These are phyloP conservation scores for Sminthurides bifidus DNA, from an alignment of 1,140 invertebrate genomes.

Conservation along the genomic window DNA sequence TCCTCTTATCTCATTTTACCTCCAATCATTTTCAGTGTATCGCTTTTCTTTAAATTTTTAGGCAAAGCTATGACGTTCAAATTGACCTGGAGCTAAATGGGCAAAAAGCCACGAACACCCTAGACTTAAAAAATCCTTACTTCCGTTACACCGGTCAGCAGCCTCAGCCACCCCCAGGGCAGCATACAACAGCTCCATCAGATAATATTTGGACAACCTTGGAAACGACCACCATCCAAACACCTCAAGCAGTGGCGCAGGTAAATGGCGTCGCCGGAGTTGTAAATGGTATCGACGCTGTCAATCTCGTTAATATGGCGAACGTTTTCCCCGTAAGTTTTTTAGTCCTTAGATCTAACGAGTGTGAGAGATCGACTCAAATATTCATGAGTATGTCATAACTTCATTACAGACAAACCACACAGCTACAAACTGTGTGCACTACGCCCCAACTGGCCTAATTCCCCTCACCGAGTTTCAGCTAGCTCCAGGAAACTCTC, in stretches of 20 bases:
- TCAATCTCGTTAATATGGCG: not conserved
- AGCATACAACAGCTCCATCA: constrained; percentile 28
- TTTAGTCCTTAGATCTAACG: not conserved
- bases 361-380: not conserved
- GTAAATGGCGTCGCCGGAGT: constrained; percentile 10
- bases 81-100: constrained; percentile 87
- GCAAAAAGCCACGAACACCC: constrained; percentile 69
- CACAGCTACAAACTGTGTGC: too few relatives aligned
- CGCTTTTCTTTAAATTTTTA: constrained; percentile 34
- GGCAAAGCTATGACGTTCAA: constrained; percentile 98
- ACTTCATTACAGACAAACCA: too few relatives aligned
- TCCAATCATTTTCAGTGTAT: not conserved
- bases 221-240: constrained; percentile 17
- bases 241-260: constrained; percentile 8
- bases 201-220: constrained; percentile 28
- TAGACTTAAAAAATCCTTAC: constrained; percentile 98
- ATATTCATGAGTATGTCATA: not conserved
- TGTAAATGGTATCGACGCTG: not conserved
- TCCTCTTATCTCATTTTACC: not conserved
- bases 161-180: constrained; percentile 68
- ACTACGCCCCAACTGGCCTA: not conserved
- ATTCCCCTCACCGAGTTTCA: constrained; percentile 2
- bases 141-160: constrained; percentile 71
- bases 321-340: not conserved
- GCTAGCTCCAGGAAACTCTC: not conserved